These are phyloP conservation scores for Myotis davidii DNA, from an alignment of 2,113 vertebrate species.

Conservation along the genomic window DNA sequence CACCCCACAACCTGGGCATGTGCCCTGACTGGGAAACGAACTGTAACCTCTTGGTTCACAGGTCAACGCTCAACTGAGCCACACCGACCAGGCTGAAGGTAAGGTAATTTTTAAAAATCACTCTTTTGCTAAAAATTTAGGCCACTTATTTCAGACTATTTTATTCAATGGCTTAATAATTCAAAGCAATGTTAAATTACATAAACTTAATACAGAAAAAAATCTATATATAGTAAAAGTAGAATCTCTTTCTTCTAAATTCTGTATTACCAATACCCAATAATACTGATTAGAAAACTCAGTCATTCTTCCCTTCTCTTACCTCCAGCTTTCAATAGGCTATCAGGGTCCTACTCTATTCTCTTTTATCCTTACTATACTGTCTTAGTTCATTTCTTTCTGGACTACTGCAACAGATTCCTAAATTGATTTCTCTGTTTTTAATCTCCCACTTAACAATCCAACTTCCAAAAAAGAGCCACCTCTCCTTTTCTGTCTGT, in stretches of 20 bases:
- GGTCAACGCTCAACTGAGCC: background rate
- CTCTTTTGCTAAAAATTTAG: background rate
- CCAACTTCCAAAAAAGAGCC: background rate
- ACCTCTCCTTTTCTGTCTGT: background rate
- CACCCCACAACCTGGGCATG: background rate
- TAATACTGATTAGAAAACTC: background rate
- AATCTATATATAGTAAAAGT: background rate
- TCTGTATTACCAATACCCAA: background rate
- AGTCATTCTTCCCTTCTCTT: background rate
- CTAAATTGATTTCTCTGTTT: background rate
- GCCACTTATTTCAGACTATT: background rate
- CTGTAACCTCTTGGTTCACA: background rate
- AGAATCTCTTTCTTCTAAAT: background rate
- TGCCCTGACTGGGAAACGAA: background rate
- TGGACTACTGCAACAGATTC: background rate
- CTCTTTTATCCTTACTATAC: background rate
- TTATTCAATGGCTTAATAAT: background rate
- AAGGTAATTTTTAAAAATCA: background rate
- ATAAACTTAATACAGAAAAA: conserved; percentile 1
- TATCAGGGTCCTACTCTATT: background rate
- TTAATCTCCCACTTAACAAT: background rate
- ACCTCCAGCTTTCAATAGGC: background rate
- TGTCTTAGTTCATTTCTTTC: conserved; percentile 11
- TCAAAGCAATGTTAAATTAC: conserved; percentile 13
- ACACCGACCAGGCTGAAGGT: background rate